Percentiles rank a stretch among this genome's conserved stretches.
Conservation (phyloP, 2,888 invertebrate species). For the Adelognathus sp. region DNA sequence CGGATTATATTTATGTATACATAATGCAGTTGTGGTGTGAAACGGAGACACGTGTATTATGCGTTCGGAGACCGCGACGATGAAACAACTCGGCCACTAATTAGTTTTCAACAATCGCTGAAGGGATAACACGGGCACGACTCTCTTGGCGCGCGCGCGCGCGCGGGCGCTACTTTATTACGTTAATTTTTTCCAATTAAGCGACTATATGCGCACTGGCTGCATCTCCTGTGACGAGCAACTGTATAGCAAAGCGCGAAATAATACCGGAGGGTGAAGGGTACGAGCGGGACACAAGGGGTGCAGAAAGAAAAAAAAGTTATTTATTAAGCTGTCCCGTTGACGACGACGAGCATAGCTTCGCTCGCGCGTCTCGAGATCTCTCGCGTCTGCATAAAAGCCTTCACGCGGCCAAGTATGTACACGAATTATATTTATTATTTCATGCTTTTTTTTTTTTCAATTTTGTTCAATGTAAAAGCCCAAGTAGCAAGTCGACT, state of each 20-base stretch:
- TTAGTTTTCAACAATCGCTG: constrained; percentile 76
- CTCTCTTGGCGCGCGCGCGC: constrained; percentile 2
- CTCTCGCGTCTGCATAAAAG: constrained; percentile 26
- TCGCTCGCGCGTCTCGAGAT: constrained; percentile 40
- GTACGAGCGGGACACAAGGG: constrained; percentile 9
- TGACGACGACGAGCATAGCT: constrained; percentile 21
- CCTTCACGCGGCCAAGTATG: constrained; percentile 7
- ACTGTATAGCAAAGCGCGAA: no score
- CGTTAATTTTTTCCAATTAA: constrained; percentile 78
- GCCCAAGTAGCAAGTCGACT: constrained; percentile 18
- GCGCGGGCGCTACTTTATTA: no score
- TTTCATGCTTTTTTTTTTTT: no score
- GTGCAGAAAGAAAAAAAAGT: constrained; percentile 6
- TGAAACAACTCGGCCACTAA: constrained; percentile 67
- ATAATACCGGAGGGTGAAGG: neutral
- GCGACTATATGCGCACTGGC: constrained; percentile 51
- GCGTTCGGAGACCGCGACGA: constrained; percentile 26
- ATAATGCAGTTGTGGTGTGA: constrained; percentile 54
- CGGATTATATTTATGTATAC: neutral
- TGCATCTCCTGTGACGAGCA: constrained; percentile 18
- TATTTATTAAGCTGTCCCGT: constrained; percentile 56
- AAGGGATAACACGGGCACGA: constrained; percentile 37
- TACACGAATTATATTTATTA: constrained; percentile 53
- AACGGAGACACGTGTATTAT: constrained; percentile 66
- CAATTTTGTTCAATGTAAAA: no score